Evolutionary conservation across 2,888 invertebrate species (phyloP), one percentile per base, ranked within the genome.

Genomic region (Pilophorus perplexus): DNA sequence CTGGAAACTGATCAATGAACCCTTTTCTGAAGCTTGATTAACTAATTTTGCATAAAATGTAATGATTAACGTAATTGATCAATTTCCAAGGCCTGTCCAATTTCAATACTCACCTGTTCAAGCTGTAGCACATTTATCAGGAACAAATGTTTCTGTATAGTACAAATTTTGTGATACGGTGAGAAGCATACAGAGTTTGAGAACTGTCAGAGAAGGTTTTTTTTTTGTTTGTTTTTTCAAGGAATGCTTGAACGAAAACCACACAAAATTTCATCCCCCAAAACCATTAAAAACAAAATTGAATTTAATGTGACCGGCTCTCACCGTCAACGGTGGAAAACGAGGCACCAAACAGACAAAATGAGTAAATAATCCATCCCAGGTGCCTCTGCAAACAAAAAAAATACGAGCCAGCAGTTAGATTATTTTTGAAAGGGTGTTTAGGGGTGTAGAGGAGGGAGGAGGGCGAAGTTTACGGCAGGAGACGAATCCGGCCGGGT

Each of bases 381-480:
- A 40, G 66, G 70, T 70, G 70, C 70, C 70, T 70, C 70, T 70
- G 70, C 46, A 33, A 33, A 33, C 33, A 33, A 33, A 33, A 33
- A 33, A 33, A 33, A 33, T 33, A 23, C 50, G 16, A 50, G n/a
- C 50, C 23, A n/a, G 10, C 8, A 10, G 23, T 25, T 22, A 50
- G 50, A 14, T n/a, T 50, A 14, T 14, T 44, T 6, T 33, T 33
- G 33, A 33, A 33, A 33, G 8, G 8, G 33, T 33, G 6, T 33
- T 33, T 33, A n/a, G n/a, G n/a, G n/a, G n/a, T n/a, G n/a, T n/a
- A n/a, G n/a, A n/a, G n/a, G n/a, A n/a, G n/a, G n/a, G n/a, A n/a
- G n/a, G n/a, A n/a, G n/a, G n/a, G n/a, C n/a, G n/a, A n/a, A n/a
- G n/a, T n/a, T n/a, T n/a, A n/a, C n/a, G n/a, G n/a, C n/a, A n/a